A percentile compares a stretch with the other conserved stretches of the same genome.
phyloP scores from a whole-genome alignment of 2,113 vertebrate species.

The Rhinolophus ferrumequinum region DNA sequence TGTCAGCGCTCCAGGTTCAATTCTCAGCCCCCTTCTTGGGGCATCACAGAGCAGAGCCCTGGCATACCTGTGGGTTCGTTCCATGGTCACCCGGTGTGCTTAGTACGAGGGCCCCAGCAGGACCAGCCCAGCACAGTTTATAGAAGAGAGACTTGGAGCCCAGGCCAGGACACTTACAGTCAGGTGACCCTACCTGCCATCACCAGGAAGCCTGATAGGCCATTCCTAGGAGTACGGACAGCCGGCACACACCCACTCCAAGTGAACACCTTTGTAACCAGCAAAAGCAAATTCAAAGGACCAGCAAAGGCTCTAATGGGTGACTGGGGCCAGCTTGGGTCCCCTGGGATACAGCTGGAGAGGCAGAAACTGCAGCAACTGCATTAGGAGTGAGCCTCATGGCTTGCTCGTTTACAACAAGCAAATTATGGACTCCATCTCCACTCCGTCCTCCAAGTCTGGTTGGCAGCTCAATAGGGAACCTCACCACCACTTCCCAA shows the following conservation, averaged over 20 bases:
- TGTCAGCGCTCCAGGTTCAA: not conserved
- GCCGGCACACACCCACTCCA: not conserved
- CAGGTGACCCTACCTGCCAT: not conserved
- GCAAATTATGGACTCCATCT: not conserved
- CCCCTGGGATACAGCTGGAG: rapidly evolving
- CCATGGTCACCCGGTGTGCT: not conserved
- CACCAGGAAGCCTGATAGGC: rapidly evolving
- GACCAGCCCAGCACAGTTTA: not conserved
- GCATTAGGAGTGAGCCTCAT: not conserved
- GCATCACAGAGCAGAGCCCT: not conserved
- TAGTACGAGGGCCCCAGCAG: too few species aligned
- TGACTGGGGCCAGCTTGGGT: not conserved
- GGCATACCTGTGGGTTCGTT: not conserved
- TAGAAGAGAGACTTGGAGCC: not conserved
- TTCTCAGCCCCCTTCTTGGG: not conserved
- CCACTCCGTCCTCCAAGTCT: not conserved
- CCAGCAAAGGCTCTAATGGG: not conserved
- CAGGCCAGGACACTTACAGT: not conserved
- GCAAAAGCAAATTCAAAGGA: not conserved
- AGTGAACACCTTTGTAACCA: not conserved
- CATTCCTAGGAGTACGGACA: not conserved
- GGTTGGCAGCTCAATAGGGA: not conserved
- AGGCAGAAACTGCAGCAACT: not conserved
- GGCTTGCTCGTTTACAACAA: not conserved
- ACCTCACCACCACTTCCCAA: not conserved